phyloP scores from a whole-genome alignment of 2,888 invertebrate genomes.

The Allolobophora icterica region DNA sequence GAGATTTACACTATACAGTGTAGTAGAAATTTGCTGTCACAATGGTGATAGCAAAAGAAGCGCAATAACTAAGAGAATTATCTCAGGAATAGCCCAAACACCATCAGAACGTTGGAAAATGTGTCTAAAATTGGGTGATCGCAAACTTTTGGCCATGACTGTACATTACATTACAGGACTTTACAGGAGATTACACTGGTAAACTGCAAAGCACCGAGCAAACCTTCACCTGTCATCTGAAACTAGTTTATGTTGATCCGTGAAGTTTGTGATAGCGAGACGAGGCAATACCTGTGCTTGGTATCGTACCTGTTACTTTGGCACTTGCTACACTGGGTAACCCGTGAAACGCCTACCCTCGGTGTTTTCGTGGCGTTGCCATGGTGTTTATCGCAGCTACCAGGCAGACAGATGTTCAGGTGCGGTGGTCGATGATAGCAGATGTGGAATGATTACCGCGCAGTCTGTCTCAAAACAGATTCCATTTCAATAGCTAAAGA shows the following conservation, averaged over 20 bases:
- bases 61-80: no score
- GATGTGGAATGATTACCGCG: background rate
- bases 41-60: no score
- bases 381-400: constrained; percentile 17
- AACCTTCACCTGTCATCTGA: background rate
- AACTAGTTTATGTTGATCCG: background rate
- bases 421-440: background rate
- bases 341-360: background rate
- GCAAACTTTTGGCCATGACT: no score
- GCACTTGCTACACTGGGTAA: constrained; percentile 8
- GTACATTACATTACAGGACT: no score
- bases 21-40: no score
- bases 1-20: no score
- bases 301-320: background rate
- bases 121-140: no score
- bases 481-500: background rate
- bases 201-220: no score
- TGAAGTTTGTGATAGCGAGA: background rate
- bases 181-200: no score
- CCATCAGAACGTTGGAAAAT: no score
- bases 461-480: background rate
- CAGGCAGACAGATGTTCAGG: constrained; percentile 12
- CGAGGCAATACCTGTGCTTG: background rate
- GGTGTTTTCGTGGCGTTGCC: background rate
- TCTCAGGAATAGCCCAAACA: no score